Evolutionary conservation across 2,113 vertebrate genomes (phyloP).

Genomic region (Rhipidura dahli): DNA sequence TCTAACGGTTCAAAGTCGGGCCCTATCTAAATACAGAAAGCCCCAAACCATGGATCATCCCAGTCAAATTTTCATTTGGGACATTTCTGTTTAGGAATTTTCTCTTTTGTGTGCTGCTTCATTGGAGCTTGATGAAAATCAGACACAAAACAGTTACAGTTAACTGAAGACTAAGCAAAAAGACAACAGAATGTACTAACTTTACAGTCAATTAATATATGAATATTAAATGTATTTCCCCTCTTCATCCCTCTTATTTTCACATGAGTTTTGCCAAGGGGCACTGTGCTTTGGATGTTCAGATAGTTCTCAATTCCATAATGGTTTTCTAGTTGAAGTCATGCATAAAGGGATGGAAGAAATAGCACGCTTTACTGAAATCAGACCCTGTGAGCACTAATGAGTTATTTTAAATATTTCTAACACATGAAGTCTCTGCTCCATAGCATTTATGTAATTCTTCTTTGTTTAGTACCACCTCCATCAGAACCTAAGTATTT

Average conservation of each 20-base stretch:
- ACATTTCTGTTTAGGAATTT: not conserved
- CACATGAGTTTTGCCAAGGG: not conserved
- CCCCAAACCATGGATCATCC: not conserved
- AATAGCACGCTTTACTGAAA: not conserved
- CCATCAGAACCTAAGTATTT: not conserved
- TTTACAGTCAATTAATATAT: not conserved
- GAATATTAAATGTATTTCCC: not conserved
- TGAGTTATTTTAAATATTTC: conserved; percentile 34
- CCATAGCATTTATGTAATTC: not conserved
- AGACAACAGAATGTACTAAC: not conserved
- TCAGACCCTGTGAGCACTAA: not conserved
- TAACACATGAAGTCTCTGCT: not conserved
- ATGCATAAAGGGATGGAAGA: conserved; percentile 13
- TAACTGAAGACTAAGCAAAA: not conserved
- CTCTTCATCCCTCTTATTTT: not conserved
- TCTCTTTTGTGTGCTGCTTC: not conserved
- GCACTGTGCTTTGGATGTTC: not conserved
- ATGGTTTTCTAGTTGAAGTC: conserved; percentile 3
- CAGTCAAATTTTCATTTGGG: not conserved
- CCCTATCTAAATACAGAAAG: not conserved
- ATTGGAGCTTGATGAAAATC: not conserved
- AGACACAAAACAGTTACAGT: not conserved
- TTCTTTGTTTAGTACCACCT: conserved; percentile 31
- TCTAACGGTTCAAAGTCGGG: not conserved
- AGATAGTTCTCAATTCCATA: not conserved